These are phyloP conservation scores for Dasypus novemcinctus DNA, from an alignment of 2,113 vertebrate genomes.

Conservation along the genomic window DNA sequence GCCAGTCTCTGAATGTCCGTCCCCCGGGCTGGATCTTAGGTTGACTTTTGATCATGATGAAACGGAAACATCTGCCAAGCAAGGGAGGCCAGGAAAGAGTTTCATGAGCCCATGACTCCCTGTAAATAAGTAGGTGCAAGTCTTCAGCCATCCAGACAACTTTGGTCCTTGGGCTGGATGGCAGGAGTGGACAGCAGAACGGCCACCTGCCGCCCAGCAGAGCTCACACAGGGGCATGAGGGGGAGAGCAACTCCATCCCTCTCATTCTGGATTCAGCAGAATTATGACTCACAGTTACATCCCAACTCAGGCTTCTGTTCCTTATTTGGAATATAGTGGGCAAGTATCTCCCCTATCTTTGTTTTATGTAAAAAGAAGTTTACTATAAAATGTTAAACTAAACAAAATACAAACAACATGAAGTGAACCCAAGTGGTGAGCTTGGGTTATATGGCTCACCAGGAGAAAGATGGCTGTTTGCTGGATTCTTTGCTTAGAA, in stretches of 20 bases:
- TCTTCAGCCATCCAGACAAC: background rate
- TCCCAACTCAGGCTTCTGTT: background rate
- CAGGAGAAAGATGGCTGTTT: background rate
- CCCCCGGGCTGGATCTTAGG: background rate
- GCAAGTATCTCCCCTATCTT: background rate
- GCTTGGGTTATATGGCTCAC: background rate
- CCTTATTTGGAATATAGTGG: background rate
- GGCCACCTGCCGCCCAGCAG: background rate
- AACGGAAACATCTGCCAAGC: background rate
- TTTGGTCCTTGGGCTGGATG: background rate
- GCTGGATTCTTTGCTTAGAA: background rate
- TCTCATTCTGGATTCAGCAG: background rate
- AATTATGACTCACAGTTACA: background rate
- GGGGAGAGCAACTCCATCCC: background rate
- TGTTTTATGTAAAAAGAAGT: background rate
- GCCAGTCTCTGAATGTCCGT: background rate
- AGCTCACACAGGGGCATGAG: background rate
- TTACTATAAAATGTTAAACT: background rate
- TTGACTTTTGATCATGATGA: background rate
- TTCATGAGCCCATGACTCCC: background rate
- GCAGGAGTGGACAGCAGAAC: too few species aligned
- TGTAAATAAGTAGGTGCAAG: background rate
- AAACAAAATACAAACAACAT: background rate
- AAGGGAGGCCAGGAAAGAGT: background rate
- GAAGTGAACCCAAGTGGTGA: too few species aligned